These are phyloP conservation scores for Sphinx pinastri DNA, from an alignment of 2,888 invertebrate species.

Conservation along the genomic window DNA sequence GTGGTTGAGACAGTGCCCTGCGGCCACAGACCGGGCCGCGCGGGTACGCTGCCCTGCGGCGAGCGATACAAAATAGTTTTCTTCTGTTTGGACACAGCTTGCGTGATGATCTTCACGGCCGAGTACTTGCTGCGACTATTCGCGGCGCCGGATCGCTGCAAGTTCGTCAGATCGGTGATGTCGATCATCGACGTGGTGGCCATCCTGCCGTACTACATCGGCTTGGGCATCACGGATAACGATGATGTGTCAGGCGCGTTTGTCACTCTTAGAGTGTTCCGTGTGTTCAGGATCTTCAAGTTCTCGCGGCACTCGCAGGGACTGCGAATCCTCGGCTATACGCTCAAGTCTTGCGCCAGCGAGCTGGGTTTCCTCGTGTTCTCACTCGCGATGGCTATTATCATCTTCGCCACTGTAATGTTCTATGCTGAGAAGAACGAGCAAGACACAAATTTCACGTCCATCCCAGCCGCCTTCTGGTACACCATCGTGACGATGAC, in stretches of 20 bases:
- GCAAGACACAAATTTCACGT: constrained; percentile 97
- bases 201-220: constrained; percentile 99
- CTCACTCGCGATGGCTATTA: constrained; percentile 99
- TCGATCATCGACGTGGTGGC: constrained; percentile 99
- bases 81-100: constrained; percentile 99
- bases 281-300: constrained; percentile 99
- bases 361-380: constrained; percentile 99
- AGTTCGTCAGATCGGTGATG: constrained; percentile 99
- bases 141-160: constrained; percentile 99
- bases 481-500: constrained; percentile 99
- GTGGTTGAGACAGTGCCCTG: constrained; percentile 99
- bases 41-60: constrained; percentile 96
- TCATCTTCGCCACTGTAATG: constrained; percentile 99
- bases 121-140: constrained; percentile 97
- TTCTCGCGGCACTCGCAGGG: constrained; percentile 99
- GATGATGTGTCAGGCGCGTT: constrained; percentile 99
- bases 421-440: constrained; percentile 99
- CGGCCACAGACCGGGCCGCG: constrained; percentile 93
- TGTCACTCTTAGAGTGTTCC: constrained; percentile 98
- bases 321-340: constrained; percentile 98
- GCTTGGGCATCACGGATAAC: constrained; percentile 98
- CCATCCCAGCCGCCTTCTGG: constrained; percentile 99
- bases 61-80: constrained; percentile 99
- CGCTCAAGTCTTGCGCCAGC: constrained; percentile 99
- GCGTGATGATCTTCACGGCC: constrained; percentile 99